These are phyloP conservation scores for Heliconius nattereri DNA, from an alignment of 1,140 invertebrate species.

Conservation along the genomic window DNA sequence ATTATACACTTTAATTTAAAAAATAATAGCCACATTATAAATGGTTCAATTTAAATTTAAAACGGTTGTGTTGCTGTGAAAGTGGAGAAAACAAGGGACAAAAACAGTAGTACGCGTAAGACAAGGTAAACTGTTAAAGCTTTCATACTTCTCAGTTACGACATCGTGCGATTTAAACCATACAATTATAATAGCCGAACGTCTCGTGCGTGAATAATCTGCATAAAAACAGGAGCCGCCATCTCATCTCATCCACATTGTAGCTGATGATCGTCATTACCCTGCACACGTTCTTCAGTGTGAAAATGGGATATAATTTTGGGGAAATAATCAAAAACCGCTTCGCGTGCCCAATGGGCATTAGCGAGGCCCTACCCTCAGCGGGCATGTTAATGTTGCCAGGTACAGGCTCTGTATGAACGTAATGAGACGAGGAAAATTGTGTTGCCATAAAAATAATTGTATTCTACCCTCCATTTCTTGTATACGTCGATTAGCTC, in stretches of 20 bases:
- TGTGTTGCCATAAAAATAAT: conserved; percentile 80
- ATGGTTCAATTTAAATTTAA: neutral
- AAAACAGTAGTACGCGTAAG: neutral
- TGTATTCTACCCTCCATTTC: conserved; percentile 63
- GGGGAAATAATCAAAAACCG: conserved; percentile 77
- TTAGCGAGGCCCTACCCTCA: conserved; percentile 69
- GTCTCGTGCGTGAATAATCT: conserved; percentile 22
- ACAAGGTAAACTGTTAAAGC: conserved; percentile 4
- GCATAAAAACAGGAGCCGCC: conserved; percentile 41
- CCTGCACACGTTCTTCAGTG: conserved; percentile 59
- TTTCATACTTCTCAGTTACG: neutral
- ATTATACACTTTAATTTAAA: neutral
- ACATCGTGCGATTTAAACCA: neutral
- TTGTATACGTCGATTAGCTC: conserved; percentile 57
- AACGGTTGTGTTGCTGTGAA: neutral
- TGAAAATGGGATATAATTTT: conserved; percentile 80
- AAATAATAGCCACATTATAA: neutral
- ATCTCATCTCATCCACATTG: conserved; percentile 38
- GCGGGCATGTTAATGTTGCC: conserved; percentile 74
- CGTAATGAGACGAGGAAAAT: conserved; percentile 78
- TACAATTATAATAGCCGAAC: conserved; percentile 27
- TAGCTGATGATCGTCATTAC: conserved; percentile 59
- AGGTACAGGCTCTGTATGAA: conserved; percentile 65
- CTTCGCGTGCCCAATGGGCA: conserved; percentile 75
- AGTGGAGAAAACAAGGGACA: neutral